Evolutionary conservation across 2,113 vertebrate species (phyloP).

Genomic region (Panthera leo): DNA sequence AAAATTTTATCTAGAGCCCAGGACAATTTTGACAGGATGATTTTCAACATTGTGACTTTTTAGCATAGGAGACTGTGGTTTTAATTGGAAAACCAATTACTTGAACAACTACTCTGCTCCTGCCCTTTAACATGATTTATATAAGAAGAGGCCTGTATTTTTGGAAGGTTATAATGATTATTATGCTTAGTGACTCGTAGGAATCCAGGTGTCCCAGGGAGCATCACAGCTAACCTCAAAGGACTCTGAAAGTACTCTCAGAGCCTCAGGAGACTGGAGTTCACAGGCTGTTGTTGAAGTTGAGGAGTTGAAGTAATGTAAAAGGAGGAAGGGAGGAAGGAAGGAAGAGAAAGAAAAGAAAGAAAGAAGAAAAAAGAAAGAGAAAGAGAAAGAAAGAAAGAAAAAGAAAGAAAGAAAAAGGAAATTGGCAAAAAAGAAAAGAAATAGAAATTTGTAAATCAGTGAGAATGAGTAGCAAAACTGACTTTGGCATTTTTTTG

Average conservation of each 20-base stretch:
- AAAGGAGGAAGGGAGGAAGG: not conserved
- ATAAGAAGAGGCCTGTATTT: not conserved
- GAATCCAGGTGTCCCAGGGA: not conserved
- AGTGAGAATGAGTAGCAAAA: not conserved
- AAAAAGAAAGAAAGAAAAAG: not conserved
- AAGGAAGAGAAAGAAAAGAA: not conserved
- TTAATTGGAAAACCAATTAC: slow-evolving; percentile 65
- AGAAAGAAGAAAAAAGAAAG: too few relatives aligned
- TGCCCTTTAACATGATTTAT: slow-evolving; percentile 58
- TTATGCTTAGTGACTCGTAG: not conserved
- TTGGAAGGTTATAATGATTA: slow-evolving; percentile 23
- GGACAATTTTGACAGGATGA: slow-evolving; percentile 43
- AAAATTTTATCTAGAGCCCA: not conserved
- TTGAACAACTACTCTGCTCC: slow-evolving; percentile 53
- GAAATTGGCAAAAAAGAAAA: not conserved
- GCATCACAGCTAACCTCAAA: not conserved
- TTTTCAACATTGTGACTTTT: slow-evolving; percentile 35
- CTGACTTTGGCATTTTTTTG: not conserved
- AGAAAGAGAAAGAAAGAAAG: not conserved
- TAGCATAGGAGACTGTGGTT: slow-evolving; percentile 21
- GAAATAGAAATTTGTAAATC: not conserved
- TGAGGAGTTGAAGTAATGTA: not conserved
- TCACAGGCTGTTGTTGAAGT: not conserved
- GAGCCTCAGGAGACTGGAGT: not conserved
- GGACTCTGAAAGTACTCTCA: not conserved